A percentile compares a stretch with the other conserved stretches of the same genome.
Conservation (phyloP, 1,140 invertebrate species). For the Mercenaria mercenaria region DNA sequence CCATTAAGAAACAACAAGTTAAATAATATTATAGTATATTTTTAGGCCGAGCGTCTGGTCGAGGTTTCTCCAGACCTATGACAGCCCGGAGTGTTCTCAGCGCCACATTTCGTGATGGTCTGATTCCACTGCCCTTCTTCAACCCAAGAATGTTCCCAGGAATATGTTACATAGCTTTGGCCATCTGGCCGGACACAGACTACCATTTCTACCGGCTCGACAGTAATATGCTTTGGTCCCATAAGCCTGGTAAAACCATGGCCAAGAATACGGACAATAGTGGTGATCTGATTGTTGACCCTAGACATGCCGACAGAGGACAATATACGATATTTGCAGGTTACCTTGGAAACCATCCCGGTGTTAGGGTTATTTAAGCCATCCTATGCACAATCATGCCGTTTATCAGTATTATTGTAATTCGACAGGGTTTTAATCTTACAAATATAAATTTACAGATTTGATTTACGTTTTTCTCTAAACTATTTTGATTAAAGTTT, state of each 20-base stretch:
- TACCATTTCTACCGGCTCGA: constrained; percentile 57
- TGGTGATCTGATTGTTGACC: constrained; percentile 37
- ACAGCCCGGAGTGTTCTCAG: background rate
- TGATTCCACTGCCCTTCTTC: constrained; percentile 32
- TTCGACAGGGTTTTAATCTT: no score
- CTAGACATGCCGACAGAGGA: constrained; percentile 34
- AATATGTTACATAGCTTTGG: constrained; percentile 37
- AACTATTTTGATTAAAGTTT: no score
- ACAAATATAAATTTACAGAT: no score
- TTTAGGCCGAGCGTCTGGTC: constrained; percentile 51
- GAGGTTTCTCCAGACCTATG: background rate
- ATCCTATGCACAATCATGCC: background rate
- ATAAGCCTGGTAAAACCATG: constrained; percentile 43
- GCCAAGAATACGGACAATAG: constrained; percentile 54
- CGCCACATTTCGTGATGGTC: constrained; percentile 35
- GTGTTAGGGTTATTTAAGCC: constrained; percentile 17
- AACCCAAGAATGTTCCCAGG: constrained; percentile 1
- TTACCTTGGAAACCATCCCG: constrained; percentile 46
- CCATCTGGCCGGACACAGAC: constrained; percentile 35
- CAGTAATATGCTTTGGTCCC: constrained; percentile 46
- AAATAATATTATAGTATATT: no score
- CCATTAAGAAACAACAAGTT: no score
- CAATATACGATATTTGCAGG: constrained; percentile 44
- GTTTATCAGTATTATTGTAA: no score
- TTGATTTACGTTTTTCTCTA: no score